Evolutionary conservation across 1,140 invertebrate species (phyloP), one percentile per base, ranked within the genome.

Genomic region (Diorhabda elongata): DNA sequence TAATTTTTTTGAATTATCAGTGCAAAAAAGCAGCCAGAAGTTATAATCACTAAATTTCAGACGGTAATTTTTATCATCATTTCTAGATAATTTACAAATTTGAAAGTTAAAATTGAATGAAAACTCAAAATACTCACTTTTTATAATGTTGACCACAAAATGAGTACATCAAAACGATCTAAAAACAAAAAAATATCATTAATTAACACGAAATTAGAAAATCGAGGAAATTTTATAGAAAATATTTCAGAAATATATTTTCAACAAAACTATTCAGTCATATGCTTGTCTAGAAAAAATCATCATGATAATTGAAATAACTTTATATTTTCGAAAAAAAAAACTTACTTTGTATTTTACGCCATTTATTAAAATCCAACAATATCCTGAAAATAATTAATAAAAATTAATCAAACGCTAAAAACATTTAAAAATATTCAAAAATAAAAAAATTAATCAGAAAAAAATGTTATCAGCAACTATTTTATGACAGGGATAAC

Each of bases 61-160:
- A 64, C 63, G 63, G 63, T 64, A 64, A 64, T 64, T 64, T 44
- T 64, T 64, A 26, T 64, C 63, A 64, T 64, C 63, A 64, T n/a
- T 8, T 52, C 11, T 43, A 59, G 2, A 11, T 5, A 8, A 59
- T 59, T 42, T 5, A 5, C 58, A 11, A 11, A 5, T 2, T 5
- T 5, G 5, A 5, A 59, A 5, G 5, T 59, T 11, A 5, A 59
- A 5, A 11, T 26, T 26, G 5, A 5, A 11, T 11, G 9, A 11
- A 11, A 59, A 5, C 5, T 5, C 11, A 11, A 8, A 59, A 5
- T 59, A 5, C 11, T 5, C 11, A 8, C 4, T 5, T 8, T 5
- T 11, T 7, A 59, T 11, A 6, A 7, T 59, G 4, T 11, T 8
- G 11, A 11, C 5, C 11, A 5, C 5, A 1, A 11, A 5, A 5